Evolutionary conservation across 2,888 invertebrate species (phyloP), one percentile per base, ranked within the genome.

Genomic region (Dicyrtoma fusca): DNA sequence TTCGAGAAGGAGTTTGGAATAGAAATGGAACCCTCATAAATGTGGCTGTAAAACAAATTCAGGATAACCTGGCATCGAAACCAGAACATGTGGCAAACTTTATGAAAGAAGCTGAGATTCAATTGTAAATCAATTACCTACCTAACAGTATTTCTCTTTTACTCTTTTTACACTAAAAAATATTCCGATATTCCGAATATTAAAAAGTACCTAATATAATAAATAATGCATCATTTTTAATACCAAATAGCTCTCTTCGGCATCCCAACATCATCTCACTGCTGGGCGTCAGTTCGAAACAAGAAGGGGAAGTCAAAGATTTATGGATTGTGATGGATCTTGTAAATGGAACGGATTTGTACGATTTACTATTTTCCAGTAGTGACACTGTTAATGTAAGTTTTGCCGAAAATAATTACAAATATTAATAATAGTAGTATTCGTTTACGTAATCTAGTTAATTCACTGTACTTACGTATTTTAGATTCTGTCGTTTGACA

Each of bases 41-140:
- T 34, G 61, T 61, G 10, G 70, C 70, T 5, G 51, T 70, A 10
- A 70, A 70, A 19, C 62, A 70, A 53, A 70, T 70, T 42, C 25
- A 62, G 44, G 19, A 42, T 25, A 47, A 26, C 4, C 57, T 69
- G 11, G 44, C 69, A 2, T 5, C 8, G 3, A 34, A 3, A 34
- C 11, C 19, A 10, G 53, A 21, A 17, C 17, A 26, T 63, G 4
- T 25, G 62, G 6, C n/a, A 49, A 17, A n/a, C 17, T 19, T 70
- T 11, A 19, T 70, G 49, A n/a, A 4, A 13, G 70, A 70, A 45
- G 70, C 70, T 11, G 51, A 47, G 5, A 70, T 62, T 34, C 70
- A 70, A 51, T 70, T 34, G 70, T 63, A 70, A 70, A 25, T 42
- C 23, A 13, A n/a, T 42, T 64, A 14, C 19, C 11, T 53, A 19